These are phyloP conservation scores for Pteruthius melanotis DNA, from an alignment of 2,113 vertebrate species.

Conservation along the genomic window DNA sequence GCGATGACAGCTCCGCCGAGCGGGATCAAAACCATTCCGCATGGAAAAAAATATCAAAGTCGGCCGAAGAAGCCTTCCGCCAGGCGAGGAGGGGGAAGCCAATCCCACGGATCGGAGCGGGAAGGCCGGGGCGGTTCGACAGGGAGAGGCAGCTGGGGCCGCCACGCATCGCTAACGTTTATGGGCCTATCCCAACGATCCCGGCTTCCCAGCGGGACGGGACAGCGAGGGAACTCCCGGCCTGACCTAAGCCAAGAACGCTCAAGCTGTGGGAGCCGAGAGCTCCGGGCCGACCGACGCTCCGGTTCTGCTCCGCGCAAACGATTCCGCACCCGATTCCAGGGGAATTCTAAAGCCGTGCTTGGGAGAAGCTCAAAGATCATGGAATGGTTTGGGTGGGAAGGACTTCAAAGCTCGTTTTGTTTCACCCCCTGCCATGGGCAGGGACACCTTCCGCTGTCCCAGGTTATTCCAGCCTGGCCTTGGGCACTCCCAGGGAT, in stretches of 20 bases:
- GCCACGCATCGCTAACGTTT: background rate
- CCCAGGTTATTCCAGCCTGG: background rate
- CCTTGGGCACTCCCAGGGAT: background rate
- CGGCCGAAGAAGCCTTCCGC: background rate
- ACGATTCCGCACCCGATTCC: rapidly evolving
- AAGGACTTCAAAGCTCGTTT: too few species aligned
- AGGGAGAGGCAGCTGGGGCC: background rate
- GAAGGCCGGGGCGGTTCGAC: background rate
- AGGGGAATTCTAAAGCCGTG: background rate
- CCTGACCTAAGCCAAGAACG: rapidly evolving
- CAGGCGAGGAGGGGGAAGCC: background rate
- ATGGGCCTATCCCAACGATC: background rate
- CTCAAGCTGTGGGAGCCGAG: rapidly evolving
- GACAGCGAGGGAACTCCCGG: background rate
- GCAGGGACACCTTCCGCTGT: background rate
- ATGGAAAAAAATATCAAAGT: background rate
- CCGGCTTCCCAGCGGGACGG: background rate
- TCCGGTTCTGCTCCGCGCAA: background rate
- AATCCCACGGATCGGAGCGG: background rate
- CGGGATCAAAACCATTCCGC: background rate
- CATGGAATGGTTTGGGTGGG: background rate
- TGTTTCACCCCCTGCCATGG: background rate
- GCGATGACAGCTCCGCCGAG: background rate
- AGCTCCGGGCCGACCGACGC: background rate
- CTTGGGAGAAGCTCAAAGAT: background rate